Conservation (phyloP, 2,888 invertebrate genomes). For the Eilema caniola region DNA sequence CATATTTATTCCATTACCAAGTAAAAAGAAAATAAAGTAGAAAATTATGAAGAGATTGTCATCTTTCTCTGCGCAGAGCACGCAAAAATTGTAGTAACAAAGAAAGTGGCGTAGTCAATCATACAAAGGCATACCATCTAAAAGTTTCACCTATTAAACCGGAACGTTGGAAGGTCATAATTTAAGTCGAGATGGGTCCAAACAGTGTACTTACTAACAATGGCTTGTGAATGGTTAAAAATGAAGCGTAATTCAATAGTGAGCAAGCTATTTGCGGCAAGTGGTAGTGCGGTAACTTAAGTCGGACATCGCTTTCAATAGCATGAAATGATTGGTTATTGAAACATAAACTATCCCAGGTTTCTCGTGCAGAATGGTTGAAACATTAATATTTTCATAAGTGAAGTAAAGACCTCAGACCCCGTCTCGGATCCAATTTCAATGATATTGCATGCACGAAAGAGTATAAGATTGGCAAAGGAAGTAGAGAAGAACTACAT, state of each 20-base stretch:
- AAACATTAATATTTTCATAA: conserved; percentile 39
- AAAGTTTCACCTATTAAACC: conserved; percentile 62
- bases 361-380: conserved; percentile 37
- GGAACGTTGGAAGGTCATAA: conserved; percentile 61
- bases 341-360: conserved; percentile 42
- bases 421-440: no score
- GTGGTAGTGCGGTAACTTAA: conserved; percentile 24
- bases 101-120: conserved; percentile 63
- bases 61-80: conserved; percentile 27
- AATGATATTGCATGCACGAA: background rate
- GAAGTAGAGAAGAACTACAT: background rate
- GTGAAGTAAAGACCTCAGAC: background rate
- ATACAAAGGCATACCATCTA: conserved; percentile 38
- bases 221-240: conserved; percentile 59
- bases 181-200: conserved; percentile 71
- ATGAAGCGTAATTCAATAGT: conserved; percentile 67
- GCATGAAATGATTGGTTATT: conserved; percentile 45
- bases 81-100: conserved; percentile 58
- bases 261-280: conserved; percentile 44
- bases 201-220: conserved; percentile 63
- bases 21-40: conserved; percentile 30
- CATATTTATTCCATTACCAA: conserved; percentile 16
- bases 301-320: conserved; percentile 24
- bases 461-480: no score
- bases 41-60: conserved; percentile 32